Evolutionary conservation across 2,797 vertebrate species (phyloP).

Genomic region (Acipenser ruthenus): DNA sequence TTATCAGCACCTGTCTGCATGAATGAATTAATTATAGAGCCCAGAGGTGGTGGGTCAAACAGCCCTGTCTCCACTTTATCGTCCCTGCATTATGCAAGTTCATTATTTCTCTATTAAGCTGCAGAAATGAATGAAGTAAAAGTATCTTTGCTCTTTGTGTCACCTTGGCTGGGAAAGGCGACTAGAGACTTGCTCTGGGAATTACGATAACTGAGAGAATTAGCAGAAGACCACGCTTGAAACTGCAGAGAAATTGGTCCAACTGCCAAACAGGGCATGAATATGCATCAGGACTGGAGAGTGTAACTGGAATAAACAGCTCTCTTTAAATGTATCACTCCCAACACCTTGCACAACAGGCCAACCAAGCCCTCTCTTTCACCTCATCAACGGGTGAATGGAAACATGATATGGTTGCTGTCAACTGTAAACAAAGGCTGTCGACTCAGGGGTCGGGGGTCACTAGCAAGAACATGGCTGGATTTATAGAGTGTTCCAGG

Average conservation of each 20-base stretch:
- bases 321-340: constrained; percentile 1
- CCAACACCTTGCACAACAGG: constrained; percentile 2
- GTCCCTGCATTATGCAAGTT: constrained; percentile 4
- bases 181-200: constrained; percentile 10
- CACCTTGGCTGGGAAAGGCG: constrained; percentile 20
- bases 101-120: constrained; percentile 21
- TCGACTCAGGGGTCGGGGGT: constrained; percentile 4
- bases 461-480: constrained; percentile 3
- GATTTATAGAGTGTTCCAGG: neutral
- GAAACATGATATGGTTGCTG: constrained; percentile 1
- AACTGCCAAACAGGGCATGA: neutral
- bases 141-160: constrained; percentile 21
- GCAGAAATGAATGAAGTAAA: constrained; percentile 17
- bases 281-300: neutral
- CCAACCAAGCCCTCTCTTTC: neutral
- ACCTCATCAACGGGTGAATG: constrained; percentile 9
- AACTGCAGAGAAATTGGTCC: neutral
- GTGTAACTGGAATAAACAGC: neutral
- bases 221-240: neutral
- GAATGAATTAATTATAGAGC: constrained; percentile 25
- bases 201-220: constrained; percentile 8
- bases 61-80: constrained; percentile 28
- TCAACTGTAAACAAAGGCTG: constrained; percentile 8
- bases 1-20: constrained; percentile 25
- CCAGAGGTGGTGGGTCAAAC: constrained; percentile 19